Evolutionary conservation across 2,888 invertebrate genomes (phyloP).

Genomic region (Caenorhabditis uteleia): DNA sequence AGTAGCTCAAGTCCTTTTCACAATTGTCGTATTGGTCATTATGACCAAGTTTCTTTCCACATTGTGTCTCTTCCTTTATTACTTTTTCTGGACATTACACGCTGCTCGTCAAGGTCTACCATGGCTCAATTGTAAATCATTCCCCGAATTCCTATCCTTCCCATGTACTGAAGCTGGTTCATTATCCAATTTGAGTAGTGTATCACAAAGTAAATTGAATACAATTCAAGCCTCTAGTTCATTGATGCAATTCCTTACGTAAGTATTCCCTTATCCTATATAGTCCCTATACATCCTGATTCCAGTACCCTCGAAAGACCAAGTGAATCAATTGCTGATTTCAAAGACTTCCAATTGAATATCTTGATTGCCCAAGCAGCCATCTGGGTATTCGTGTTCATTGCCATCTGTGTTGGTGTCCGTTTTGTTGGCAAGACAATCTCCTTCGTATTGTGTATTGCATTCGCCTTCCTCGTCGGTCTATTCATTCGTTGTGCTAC

Average conservation of each 20-base stretch:
- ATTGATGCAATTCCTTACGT: conserved; percentile 65
- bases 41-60: conserved; percentile 63
- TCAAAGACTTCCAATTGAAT: conserved; percentile 61
- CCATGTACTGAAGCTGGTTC: conserved; percentile 60
- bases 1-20: conserved; percentile 62
- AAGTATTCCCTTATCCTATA: conserved; percentile 4
- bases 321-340: conserved; percentile 56
- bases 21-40: conserved; percentile 54
- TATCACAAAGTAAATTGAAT: conserved; percentile 43
- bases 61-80: conserved; percentile 62
- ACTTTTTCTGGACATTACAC: conserved; percentile 61
- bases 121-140: conserved; percentile 66
- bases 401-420: conserved; percentile 68
- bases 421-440: conserved; percentile 68
- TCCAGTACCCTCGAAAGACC: conserved; percentile 60
- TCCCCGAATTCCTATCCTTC: conserved; percentile 59
- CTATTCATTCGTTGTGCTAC: conserved; percentile 51
- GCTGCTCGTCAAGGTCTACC: conserved; percentile 61
- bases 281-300: not conserved
- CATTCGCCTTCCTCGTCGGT: conserved; percentile 36
- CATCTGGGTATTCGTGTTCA: conserved; percentile 66
- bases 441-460: conserved; percentile 33
- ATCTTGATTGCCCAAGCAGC: conserved; percentile 60
- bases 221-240: conserved; percentile 57
- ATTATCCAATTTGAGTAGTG: conserved; percentile 51